Evolutionary conservation across 2,797 vertebrate species (phyloP).

Genomic region (Austrolebias charrua): DNA sequence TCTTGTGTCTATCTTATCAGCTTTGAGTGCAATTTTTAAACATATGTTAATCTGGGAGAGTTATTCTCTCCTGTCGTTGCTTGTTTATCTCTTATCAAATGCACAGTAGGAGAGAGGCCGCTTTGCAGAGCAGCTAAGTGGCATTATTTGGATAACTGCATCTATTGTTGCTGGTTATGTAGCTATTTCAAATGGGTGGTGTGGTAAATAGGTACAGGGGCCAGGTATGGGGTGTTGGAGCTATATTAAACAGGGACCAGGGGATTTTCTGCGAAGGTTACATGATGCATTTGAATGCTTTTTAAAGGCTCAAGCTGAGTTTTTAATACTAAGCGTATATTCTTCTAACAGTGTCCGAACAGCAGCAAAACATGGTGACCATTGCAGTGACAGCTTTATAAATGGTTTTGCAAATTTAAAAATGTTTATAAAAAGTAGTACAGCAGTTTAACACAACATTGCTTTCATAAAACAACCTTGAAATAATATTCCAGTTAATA

Average conservation of each 20-base stretch:
- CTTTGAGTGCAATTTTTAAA: conserved; percentile 81
- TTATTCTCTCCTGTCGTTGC: conserved; percentile 66
- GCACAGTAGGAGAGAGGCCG: conserved; percentile 75
- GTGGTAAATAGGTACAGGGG: conserved; percentile 75
- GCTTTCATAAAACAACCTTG: not conserved
- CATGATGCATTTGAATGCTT: conserved; percentile 63
- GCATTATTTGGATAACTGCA: conserved; percentile 84
- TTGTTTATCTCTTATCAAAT: conserved; percentile 82
- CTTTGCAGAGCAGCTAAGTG: conserved; percentile 72
- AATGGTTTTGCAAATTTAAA: too few species aligned
- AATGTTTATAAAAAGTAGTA: too few species aligned
- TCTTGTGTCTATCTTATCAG: conserved; percentile 81
- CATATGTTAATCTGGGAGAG: conserved; percentile 82
- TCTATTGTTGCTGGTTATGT: conserved; percentile 80
- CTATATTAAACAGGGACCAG: conserved; percentile 54
- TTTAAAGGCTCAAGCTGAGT: conserved; percentile 47
- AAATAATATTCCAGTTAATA: not conserved
- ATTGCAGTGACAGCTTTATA: too few species aligned
- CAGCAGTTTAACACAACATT: too few species aligned
- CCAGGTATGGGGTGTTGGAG: conserved; percentile 62
- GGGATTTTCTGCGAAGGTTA: conserved; percentile 63
- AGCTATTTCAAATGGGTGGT: conserved; percentile 79
- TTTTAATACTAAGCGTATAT: conserved; percentile 40
- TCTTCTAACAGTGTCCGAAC: too few species aligned
- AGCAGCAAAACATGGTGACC: too few species aligned